Percentiles rank a stretch among this genome's conserved stretches.
These are phyloP conservation scores for Sinocyclocheilus grahami DNA, from an alignment of 2,113 vertebrate genomes.

Conservation along the genomic window DNA sequence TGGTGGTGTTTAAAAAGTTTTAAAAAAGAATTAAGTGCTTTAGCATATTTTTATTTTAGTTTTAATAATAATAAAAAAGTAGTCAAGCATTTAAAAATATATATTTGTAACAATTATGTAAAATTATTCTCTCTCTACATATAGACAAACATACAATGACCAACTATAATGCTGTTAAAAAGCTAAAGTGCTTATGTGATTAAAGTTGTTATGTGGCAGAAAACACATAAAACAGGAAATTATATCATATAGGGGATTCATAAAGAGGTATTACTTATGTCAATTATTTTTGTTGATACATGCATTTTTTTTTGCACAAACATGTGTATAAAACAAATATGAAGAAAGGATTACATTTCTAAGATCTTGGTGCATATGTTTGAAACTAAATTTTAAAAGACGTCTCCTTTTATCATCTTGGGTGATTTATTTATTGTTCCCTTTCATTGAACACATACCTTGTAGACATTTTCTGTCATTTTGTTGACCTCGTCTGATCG, in stretches of 20 bases:
- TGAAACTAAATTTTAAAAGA: not conserved
- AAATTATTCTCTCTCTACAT: not conserved
- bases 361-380: not conserved
- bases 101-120: no score
- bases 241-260: no score
- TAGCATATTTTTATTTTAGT: no score
- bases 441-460: slow-evolving; percentile 63
- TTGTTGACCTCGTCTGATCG: slow-evolving; percentile 86
- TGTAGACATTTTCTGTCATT: slow-evolving; percentile 86
- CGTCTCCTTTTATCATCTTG: not conserved
- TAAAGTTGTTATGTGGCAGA: not conserved
- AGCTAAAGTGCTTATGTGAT: not conserved
- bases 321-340: not conserved
- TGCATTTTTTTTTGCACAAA: not conserved
- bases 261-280: not conserved
- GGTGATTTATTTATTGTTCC: not conserved
- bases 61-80: no score
- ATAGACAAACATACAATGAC: not conserved
- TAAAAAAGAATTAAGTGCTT: no score
- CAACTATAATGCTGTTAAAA: not conserved
- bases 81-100: no score
- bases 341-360: not conserved
- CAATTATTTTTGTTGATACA: not conserved
- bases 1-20: no score
- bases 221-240: not conserved